Percentiles rank a stretch among this genome's conserved stretches.
These are phyloP conservation scores for Hedychridium roseum DNA, from an alignment of 2,888 invertebrate species.

Conservation along the genomic window DNA sequence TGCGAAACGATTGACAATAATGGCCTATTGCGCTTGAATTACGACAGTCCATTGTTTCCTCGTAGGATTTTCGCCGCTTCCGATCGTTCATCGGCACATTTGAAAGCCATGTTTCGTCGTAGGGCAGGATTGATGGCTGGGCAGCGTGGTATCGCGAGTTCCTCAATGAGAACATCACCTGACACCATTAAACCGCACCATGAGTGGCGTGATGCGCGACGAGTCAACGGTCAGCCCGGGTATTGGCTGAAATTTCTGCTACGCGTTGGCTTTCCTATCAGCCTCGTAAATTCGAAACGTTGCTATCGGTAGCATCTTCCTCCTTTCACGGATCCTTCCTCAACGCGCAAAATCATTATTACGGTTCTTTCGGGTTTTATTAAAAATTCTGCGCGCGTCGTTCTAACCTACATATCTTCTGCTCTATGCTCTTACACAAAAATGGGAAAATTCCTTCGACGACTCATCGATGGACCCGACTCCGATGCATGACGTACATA, in stretches of 20 bases:
- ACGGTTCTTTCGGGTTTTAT: neutral
- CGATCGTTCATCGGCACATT: neutral
- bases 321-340: constrained; percentile 4
- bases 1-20: neutral
- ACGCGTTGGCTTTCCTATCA: neutral
- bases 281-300: constrained; percentile 11
- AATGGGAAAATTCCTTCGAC: no score
- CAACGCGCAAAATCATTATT: neutral
- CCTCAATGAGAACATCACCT: neutral
- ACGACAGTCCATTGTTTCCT: neutral
- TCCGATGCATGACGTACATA: no score
- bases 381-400: neutral
- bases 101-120: neutral
- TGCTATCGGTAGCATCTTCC: constrained; percentile 9
- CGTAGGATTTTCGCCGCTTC: neutral
- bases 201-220: constrained; percentile 11
- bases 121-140: neutral
- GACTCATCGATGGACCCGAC: no score
- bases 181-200: constrained; percentile 3
- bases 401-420: no score
- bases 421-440: no score
- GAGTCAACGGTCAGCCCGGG: neutral
- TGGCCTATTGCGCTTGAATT: neutral
- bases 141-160: neutral
- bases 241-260: neutral